phyloP scores from a whole-genome alignment of 2,888 invertebrate genomes.

The Crepidodera aurea region DNA sequence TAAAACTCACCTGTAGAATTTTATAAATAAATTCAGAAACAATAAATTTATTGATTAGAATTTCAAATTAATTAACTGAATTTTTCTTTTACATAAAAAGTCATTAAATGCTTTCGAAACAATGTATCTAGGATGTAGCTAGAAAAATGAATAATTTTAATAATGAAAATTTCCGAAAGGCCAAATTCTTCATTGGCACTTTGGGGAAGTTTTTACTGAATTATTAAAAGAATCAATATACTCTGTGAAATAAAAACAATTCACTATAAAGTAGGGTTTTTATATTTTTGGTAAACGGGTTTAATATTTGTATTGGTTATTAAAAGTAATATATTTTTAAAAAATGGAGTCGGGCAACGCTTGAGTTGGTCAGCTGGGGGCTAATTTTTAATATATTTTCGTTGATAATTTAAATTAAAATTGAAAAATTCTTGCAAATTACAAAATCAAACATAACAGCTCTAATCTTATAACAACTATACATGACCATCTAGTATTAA shows the following conservation, averaged over 20 bases:
- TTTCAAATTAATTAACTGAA: not conserved
- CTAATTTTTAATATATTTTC: constrained; percentile 10
- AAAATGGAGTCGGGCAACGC: constrained; percentile 18
- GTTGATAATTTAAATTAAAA: constrained; percentile 16
- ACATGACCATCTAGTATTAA: not conserved
- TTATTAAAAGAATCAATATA: constrained; percentile 9
- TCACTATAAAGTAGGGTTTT: not conserved
- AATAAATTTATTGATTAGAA: too few relatives aligned
- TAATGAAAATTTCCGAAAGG: not conserved
- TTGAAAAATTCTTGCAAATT: not conserved
- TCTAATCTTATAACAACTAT: not conserved
- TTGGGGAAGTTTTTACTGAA: not conserved
- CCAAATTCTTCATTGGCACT: not conserved
- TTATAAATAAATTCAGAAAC: too few relatives aligned
- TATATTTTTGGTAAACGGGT: not conserved
- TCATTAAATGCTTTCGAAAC: too few relatives aligned
- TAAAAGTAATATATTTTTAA: not conserved
- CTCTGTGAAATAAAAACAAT: constrained; percentile 3
- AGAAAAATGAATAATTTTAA: not conserved
- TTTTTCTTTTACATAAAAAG: not conserved
- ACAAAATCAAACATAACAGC: not conserved
- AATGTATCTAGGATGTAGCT: too few relatives aligned
- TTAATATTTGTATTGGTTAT: not conserved
- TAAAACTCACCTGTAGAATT: not conserved
- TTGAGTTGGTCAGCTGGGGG: constrained; percentile 19